Evolutionary conservation across 2,113 vertebrate species (phyloP).

Genomic region (Leptocoma aspasia): DNA sequence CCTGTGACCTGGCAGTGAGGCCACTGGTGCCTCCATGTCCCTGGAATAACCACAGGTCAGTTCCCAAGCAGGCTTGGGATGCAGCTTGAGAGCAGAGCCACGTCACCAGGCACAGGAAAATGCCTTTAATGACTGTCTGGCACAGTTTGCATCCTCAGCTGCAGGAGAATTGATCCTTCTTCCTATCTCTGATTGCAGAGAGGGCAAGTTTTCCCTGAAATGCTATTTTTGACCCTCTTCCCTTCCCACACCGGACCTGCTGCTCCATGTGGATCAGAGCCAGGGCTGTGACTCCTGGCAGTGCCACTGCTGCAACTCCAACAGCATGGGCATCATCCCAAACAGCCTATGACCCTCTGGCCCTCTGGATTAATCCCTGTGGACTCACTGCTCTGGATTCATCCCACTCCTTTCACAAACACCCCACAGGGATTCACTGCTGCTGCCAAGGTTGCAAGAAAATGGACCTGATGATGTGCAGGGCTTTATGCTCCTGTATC

Average conservation of each 20-base stretch:
- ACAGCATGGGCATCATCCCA: no score
- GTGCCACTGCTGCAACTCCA: not conserved
- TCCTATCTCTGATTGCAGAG: not conserved
- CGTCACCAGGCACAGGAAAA: not conserved
- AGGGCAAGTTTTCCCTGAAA: not conserved
- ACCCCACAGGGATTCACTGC: rapidly evolving
- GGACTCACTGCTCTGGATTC: not conserved
- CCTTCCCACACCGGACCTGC: not conserved
- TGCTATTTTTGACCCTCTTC: not conserved
- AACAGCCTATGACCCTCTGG: not conserved
- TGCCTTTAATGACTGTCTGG: not conserved
- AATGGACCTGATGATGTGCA: not conserved
- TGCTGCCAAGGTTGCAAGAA: not conserved
- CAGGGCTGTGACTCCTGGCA: not conserved
- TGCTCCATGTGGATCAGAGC: not conserved
- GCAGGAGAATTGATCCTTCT: not conserved
- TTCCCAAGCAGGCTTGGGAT: not conserved
- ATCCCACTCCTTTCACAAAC: not conserved
- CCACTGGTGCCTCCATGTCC: not conserved
- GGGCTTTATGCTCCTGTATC: not conserved
- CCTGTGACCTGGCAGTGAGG: not conserved
- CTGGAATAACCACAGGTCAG: not conserved
- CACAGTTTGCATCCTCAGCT: constrained; percentile 8
- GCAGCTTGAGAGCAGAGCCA: not conserved
- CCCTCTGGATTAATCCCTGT: not conserved